Evolutionary conservation across 2,888 invertebrate species (phyloP).

Genomic region (Ectemnius lituratus): DNA sequence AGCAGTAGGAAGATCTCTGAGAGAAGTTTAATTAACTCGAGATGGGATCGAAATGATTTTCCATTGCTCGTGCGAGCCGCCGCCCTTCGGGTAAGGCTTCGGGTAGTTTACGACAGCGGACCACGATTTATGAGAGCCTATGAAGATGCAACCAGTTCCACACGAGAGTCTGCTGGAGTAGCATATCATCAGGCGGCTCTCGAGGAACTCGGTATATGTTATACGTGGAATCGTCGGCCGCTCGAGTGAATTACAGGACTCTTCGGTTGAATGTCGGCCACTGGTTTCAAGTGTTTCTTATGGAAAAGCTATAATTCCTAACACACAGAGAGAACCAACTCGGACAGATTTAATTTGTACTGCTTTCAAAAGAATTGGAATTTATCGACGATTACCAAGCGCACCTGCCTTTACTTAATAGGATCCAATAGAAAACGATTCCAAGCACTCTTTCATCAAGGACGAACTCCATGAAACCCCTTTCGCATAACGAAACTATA

Average conservation of each 20-base stretch:
- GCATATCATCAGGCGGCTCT: constrained; percentile 4
- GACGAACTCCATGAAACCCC: too few species aligned
- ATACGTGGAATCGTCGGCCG: background rate
- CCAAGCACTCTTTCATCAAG: too few species aligned
- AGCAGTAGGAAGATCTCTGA: background rate
- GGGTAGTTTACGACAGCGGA: constrained; percentile 1
- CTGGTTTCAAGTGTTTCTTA: background rate
- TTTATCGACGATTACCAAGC: too few species aligned
- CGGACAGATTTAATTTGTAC: too few species aligned
- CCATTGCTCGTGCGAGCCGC: background rate
- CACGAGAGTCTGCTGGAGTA: background rate
- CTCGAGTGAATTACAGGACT: background rate
- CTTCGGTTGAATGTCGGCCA: background rate
- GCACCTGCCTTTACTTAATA: too few species aligned
- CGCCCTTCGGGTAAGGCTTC: background rate
- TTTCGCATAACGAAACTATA: too few species aligned
- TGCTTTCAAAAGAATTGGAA: too few species aligned
- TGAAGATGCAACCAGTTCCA: constrained; percentile 7
- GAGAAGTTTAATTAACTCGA: constrained; percentile 1
- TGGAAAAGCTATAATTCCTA: background rate
- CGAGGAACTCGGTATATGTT: background rate
- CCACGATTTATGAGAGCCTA: constrained; percentile 2
- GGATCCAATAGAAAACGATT: too few species aligned
- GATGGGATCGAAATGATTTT: background rate
- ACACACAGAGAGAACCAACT: too few species aligned